These are phyloP conservation scores for Ispidina picta DNA, from an alignment of 2,797 vertebrate genomes.

Conservation along the genomic window DNA sequence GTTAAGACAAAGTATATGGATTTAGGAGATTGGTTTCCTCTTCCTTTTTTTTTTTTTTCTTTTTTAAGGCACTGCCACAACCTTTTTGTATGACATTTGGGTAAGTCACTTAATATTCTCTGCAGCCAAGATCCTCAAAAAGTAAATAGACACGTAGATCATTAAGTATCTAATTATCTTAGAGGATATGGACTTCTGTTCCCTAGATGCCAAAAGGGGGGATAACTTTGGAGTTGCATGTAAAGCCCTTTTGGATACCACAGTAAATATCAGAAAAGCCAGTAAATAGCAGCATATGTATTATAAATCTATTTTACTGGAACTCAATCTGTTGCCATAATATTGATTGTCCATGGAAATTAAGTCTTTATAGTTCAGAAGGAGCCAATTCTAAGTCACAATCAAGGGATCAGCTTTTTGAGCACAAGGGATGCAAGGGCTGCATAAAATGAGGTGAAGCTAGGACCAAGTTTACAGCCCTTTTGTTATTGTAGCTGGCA, in stretches of 20 bases:
- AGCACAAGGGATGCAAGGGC: background rate
- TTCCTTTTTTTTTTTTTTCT: constrained; percentile 3
- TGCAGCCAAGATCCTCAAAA: constrained; percentile 59
- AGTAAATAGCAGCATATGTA: constrained; percentile 12
- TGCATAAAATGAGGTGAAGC: background rate
- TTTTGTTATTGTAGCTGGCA: background rate
- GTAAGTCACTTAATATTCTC: constrained; percentile 57
- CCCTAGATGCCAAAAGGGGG: constrained; percentile 52
- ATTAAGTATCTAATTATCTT: constrained; percentile 75
- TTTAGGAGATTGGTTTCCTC: constrained; percentile 66
- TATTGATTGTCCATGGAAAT: background rate
- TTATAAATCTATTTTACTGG: constrained; percentile 26
- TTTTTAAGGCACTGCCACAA: constrained; percentile 5
- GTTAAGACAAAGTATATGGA: constrained; percentile 69
- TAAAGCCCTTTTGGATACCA: constrained; percentile 37
- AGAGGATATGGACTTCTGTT: constrained; percentile 63
- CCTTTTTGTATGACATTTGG: constrained; percentile 65
- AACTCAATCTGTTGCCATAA: background rate
- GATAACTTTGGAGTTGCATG: constrained; percentile 22
- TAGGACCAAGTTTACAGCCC: background rate
- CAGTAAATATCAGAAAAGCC: constrained; percentile 51
- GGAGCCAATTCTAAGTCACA: background rate
- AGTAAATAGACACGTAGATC: constrained; percentile 72
- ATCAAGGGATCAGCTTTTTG: background rate
- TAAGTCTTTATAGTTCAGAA: background rate